Evolutionary conservation across 2,113 vertebrate species (phyloP).

Genomic region (Rhea americana): DNA sequence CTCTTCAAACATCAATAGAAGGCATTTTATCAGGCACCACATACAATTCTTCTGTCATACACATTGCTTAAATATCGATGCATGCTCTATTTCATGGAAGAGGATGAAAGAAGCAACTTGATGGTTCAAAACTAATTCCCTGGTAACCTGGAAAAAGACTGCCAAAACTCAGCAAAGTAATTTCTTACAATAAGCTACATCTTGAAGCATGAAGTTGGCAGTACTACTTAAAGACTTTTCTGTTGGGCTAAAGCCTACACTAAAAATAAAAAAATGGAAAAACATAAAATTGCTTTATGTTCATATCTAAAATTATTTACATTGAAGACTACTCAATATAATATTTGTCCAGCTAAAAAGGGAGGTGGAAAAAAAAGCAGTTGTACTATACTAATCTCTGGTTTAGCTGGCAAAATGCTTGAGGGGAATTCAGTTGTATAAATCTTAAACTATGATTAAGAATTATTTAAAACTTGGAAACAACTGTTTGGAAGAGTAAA

Average conservation of each 20-base stretch:
- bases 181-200: neutral
- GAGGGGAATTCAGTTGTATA: neutral
- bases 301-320: neutral
- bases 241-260: neutral
- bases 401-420: neutral
- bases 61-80: neutral
- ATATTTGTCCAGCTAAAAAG: neutral
- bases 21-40: neutral
- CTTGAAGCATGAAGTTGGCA: neutral
- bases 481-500: neutral
- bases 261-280: neutral
- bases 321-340: neutral
- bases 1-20: neutral
- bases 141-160: neutral
- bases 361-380: neutral
- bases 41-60: neutral
- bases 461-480: neutral
- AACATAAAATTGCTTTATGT: neutral
- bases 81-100: neutral
- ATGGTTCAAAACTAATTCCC: neutral
- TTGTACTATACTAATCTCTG: neutral
- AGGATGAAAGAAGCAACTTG: neutral
- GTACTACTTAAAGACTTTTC: neutral
- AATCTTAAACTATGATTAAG: neutral
- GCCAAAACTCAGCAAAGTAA: neutral